Evolutionary conservation across 2,113 vertebrate species (phyloP), one percentile per base, ranked within the genome.

Genomic region (Sebastes fasciatus): DNA sequence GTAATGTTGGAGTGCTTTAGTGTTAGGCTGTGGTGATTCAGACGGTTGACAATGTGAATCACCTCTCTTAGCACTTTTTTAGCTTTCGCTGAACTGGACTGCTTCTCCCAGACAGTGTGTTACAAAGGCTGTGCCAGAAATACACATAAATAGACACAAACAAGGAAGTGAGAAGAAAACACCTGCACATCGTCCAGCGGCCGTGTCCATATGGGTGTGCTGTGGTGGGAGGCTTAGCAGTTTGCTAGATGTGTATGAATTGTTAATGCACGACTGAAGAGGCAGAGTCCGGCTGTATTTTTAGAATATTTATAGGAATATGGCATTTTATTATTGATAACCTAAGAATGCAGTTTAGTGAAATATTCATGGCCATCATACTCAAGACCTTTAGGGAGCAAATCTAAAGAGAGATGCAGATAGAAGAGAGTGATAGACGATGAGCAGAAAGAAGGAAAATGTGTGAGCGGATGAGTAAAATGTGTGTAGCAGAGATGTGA

Each of bases 271-370:
- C 61, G 48, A 74, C 85, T 60, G 84, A 89, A 83, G 80, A 88
- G 62, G 81, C 85, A 80, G 88, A 91, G 89, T 92, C 91, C 83
- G 75, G 86, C 89, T 89, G 90, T 94, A 95, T 93, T 95, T 96
- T 94, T 95, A 93, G 91, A 94, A 94, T 94, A 95, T 94, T 95
- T 93, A 93, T 93, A 94, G 86, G 92, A 95, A 95, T 90, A 91
- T 91, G 86, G 90, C 89, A 91, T 94, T 95, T 92, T 90, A 95
- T 95, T 94, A 95, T 96, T 95, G 92, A 96, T 95, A 93, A 92
- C 80, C 79, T 85, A 75, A 94, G 93, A 94, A 95, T 94, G 93
- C 94, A 92, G 90, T 91, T 91, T 87, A 86, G 88, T 95, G 82
- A 95, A 95, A 94, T 92, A 95, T 95, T 94, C 48, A 95, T 93